A percentile compares a stretch with the other conserved stretches of the same genome.
These are phyloP conservation scores for Crossocerus cetratus DNA, from an alignment of 2,888 invertebrate species.

Conservation along the genomic window DNA sequence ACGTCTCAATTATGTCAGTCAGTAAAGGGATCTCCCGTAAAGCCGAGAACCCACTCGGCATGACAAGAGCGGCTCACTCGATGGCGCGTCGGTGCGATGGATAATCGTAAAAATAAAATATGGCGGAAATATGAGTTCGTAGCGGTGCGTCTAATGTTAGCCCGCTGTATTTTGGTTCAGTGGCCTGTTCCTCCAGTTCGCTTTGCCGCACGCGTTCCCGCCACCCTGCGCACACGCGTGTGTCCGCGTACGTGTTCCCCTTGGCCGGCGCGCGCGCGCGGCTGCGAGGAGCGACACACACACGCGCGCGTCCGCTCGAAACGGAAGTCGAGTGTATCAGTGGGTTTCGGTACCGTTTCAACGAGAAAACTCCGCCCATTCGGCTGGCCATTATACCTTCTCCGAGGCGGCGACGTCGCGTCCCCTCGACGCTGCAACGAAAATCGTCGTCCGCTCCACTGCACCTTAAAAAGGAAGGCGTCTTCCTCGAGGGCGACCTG, in stretches of 20 bases:
- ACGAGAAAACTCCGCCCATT: conserved; percentile 38
- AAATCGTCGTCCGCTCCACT: background rate
- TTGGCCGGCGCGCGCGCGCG: conserved; percentile 21
- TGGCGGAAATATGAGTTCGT: conserved; percentile 27
- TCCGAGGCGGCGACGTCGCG: background rate
- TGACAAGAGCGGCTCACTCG: background rate
- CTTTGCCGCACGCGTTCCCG: conserved; percentile 30
- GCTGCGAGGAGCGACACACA: no score
- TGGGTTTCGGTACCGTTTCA: conserved; percentile 55
- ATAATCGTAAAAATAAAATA: conserved; percentile 57
- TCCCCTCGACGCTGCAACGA: background rate
- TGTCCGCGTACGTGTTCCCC: conserved; percentile 1
- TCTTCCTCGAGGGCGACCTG: background rate
- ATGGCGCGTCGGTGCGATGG: background rate
- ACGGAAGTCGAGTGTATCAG: conserved; percentile 54
- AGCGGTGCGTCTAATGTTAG: conserved; percentile 48
- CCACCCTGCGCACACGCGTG: conserved; percentile 23
- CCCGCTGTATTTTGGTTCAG: conserved; percentile 47
- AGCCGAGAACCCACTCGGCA: background rate
- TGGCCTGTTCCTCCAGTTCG: conserved; percentile 19
- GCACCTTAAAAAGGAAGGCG: background rate
- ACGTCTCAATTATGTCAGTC: background rate
- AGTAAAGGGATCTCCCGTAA: background rate
- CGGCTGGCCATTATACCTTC: conserved; percentile 21
- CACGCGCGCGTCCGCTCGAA: conserved; percentile 44